Evolutionary conservation across 1,140 invertebrate species (phyloP).

Genomic region (Trissolcus basalis): DNA sequence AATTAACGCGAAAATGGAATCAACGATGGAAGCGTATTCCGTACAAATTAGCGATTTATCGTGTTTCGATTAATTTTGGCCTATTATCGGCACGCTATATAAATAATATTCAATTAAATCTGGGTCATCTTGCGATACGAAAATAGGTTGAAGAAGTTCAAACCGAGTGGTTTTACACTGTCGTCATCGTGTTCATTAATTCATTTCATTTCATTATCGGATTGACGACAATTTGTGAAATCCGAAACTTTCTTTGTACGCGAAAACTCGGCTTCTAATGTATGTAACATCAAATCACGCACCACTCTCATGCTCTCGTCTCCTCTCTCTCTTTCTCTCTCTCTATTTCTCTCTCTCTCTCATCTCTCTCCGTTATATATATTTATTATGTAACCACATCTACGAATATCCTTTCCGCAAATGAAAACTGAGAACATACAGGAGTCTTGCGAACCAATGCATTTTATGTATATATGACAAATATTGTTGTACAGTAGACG

Average conservation of each 20-base stretch:
- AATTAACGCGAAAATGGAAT: neutral
- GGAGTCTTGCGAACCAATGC: conserved; percentile 3
- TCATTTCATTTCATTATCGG: conserved; percentile 16
- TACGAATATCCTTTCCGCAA: neutral
- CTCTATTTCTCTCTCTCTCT: too few relatives aligned
- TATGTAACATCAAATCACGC: too few relatives aligned
- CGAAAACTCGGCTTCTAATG: too few relatives aligned
- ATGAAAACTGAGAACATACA: conserved; percentile 4
- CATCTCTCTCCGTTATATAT: too few relatives aligned
- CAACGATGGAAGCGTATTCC: conserved; percentile 4
- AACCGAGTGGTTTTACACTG: neutral
- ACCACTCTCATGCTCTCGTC: too few relatives aligned
- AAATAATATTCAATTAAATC: conserved; percentile 26
- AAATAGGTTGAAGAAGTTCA: conserved; percentile 29
- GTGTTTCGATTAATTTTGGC: conserved; percentile 24
- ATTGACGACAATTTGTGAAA: too few relatives aligned
- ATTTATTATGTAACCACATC: neutral
- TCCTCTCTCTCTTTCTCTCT: too few relatives aligned
- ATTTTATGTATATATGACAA: conserved; percentile 43
- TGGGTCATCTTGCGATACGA: conserved; percentile 15
- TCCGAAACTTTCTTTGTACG: neutral
- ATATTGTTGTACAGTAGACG: conserved; percentile 48
- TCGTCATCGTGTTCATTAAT: conserved; percentile 2
- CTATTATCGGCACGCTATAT: conserved; percentile 15
- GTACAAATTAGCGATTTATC: conserved; percentile 22